Evolutionary conservation across 2,797 vertebrate species (phyloP), one percentile per base, ranked within the genome.

Genomic region (Delichon dasypus): DNA sequence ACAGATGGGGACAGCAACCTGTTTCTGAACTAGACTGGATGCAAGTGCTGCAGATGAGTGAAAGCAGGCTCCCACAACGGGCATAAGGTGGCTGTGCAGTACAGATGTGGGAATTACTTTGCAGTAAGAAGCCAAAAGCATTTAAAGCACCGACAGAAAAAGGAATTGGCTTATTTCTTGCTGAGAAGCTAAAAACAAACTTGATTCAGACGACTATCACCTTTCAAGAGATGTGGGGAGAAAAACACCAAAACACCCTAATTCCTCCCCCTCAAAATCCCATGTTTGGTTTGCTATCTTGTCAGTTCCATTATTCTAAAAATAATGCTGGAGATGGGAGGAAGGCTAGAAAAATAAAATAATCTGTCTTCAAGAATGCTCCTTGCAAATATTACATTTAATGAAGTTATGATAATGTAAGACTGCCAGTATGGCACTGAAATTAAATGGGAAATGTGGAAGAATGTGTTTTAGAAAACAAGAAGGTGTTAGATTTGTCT

Each of bases 211-310:
- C 17, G 50, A 11, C 17, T 26, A 29, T 32, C 9, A 55, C 8
- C 30, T 68, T 84, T 84, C 75, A 71, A 44, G 38, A 70, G 11
- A 51, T n/a, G 30, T 22, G 27, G 10, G 5, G 12, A 29, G 16
- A 42, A 21, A 14, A 2, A 0, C 4, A 0, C 4, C 4, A 34
- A 42, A 62, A 4, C 17, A 34, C 12, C 10, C 22, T 82, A 11
- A 47, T 91, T 74, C 64, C 26, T 88, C 4, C 23, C 13, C 6
- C 16, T 92, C 16, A 42, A 44, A 90, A 75, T 47, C n/a, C 27
- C 10, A 38, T 34, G 23, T 78, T 74, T 81, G 30, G 16, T 92
- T 67, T 79, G 16, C 17, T 80, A 19, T 36, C 48, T 21, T 74
- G 20, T 84, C 60, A 72, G 16, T 8, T 50, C 29, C 12, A 4